Percentiles rank a stretch among this genome's conserved stretches.
Conservation (phyloP, 2,113 vertebrate genomes). For the Alosa alosa region DNA sequence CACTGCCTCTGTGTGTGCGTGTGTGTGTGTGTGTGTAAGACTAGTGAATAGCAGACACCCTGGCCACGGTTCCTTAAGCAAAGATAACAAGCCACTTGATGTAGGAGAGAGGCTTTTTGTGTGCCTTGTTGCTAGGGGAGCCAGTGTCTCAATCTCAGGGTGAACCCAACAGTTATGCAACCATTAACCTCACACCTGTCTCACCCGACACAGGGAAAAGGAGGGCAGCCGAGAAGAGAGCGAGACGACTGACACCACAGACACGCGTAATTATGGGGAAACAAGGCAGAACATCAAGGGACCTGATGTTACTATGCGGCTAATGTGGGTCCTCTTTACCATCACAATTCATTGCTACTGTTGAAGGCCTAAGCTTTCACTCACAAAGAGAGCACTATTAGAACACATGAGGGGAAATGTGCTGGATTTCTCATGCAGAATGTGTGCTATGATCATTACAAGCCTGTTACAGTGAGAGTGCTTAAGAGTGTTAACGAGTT, state of each 20-base stretch:
- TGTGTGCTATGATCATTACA: background rate
- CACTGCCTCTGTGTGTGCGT: background rate
- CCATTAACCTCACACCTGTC: background rate
- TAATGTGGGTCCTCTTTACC: background rate
- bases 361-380: background rate
- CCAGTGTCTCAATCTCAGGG: background rate
- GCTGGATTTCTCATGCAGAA: background rate
- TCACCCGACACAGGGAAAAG: background rate
- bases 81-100: background rate
- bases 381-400: background rate
- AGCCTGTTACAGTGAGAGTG: background rate
- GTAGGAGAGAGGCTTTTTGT: background rate
- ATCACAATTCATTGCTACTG: background rate
- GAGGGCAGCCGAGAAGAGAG: background rate
- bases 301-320: no score
- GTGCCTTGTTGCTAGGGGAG: background rate
- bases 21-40: background rate
- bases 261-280: no score
- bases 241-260: background rate
- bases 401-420: background rate
- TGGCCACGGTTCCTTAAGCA: slow-evolving; percentile 10
- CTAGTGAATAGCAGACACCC: background rate
- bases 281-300: no score
- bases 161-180: background rate
- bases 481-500: background rate